Evolutionary conservation across 2,113 vertebrate species (phyloP).

Genomic region (Benitochromis conjunctus): DNA sequence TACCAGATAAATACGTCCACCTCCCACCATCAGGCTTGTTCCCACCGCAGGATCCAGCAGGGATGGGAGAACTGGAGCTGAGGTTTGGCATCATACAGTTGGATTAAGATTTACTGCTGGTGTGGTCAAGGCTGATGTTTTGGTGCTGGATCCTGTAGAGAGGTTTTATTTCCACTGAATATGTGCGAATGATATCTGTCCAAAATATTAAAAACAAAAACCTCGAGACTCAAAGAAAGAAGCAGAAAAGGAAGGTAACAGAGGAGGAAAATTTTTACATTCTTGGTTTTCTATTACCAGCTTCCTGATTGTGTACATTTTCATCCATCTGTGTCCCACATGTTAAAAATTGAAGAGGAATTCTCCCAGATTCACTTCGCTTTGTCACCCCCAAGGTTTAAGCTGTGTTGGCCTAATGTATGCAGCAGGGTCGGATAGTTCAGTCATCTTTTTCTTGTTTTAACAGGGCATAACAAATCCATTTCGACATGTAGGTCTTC

Average conservation of each 20-base stretch:
- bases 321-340: background rate
- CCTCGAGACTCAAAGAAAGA: background rate
- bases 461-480: background rate
- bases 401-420: background rate
- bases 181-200: background rate
- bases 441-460: background rate
- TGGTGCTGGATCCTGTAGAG: background rate
- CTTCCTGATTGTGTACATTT: background rate
- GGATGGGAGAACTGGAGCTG: background rate
- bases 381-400: background rate
- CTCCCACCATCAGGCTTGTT: constrained; percentile 11
- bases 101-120: constrained; percentile 22
- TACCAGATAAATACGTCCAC: constrained; percentile 24
- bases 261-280: background rate
- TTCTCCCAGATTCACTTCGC: background rate
- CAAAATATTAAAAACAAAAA: background rate
- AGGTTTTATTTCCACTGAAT: constrained; percentile 25
- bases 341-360: background rate
- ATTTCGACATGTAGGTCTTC: background rate
- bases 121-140: constrained; percentile 14
- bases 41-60: constrained; percentile 2
- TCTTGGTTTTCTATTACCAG: background rate
- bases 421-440: background rate
- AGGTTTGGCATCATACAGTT: constrained; percentile 18
- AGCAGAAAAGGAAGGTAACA: background rate